Conservation (phyloP, 2,888 invertebrate species). For the Bugula neritina region DNA sequence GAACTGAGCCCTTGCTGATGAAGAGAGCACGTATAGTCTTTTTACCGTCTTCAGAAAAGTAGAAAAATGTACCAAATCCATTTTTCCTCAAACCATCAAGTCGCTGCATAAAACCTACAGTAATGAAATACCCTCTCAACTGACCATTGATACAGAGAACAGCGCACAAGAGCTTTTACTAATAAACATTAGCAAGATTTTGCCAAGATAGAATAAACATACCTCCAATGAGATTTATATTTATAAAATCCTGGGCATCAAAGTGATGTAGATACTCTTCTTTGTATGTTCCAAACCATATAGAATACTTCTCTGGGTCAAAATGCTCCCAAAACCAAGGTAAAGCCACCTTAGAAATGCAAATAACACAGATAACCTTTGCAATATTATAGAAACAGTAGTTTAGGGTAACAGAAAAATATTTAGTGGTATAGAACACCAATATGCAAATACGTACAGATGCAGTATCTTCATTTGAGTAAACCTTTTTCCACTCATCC, state of each 20-base stretch:
- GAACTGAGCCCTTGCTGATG: slow-evolving; percentile 93
- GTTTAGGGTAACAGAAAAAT: too few relatives aligned
- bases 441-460: slow-evolving; percentile 56
- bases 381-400: too few relatives aligned
- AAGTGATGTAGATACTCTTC: too few relatives aligned
- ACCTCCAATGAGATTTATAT: slow-evolving; percentile 92
- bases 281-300: slow-evolving; percentile 96
- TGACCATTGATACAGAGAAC: slow-evolving; percentile 26
- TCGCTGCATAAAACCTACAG: slow-evolving; percentile 89
- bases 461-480: slow-evolving; percentile 88
- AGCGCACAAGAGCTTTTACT: neutral
- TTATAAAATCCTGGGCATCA: slow-evolving; percentile 87
- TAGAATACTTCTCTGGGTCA: slow-evolving; percentile 88
- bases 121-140: neutral
- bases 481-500: slow-evolving; percentile 94
- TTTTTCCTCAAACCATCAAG: slow-evolving; percentile 96
- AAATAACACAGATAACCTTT: too few relatives aligned
- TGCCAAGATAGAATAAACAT: slow-evolving; percentile 34
- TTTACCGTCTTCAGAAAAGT: slow-evolving; percentile 78
- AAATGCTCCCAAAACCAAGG: slow-evolving; percentile 98
- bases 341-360: slow-evolving; percentile 74
- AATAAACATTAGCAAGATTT: neutral
- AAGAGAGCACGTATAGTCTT: slow-evolving; percentile 91
- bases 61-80: slow-evolving; percentile 85
- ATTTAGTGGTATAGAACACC: too few relatives aligned